Conservation (phyloP, 2,797 vertebrate species). For the Gymnoscopelus microlampas region DNA sequence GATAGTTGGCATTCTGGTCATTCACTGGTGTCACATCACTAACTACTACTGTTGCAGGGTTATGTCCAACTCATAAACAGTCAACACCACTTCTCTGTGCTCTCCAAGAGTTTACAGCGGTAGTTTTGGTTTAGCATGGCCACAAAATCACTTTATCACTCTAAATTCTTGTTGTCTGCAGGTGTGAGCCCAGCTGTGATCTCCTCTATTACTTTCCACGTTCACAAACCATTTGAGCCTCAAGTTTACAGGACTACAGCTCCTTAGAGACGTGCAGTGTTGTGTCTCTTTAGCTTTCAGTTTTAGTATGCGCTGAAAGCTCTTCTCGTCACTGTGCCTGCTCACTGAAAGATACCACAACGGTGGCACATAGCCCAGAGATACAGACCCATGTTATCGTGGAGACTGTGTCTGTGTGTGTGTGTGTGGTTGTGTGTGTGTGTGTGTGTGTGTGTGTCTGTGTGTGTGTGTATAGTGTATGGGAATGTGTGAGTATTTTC, state of each 20-base stretch:
- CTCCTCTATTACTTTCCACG: constrained; percentile 22
- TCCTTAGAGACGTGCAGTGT: constrained; percentile 8
- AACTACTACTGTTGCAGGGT: not conserved
- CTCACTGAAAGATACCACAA: constrained; percentile 12
- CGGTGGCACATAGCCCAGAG: not conserved
- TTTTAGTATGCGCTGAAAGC: constrained; percentile 30
- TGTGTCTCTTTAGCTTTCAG: constrained; percentile 6
- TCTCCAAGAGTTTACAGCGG: constrained; percentile 37
- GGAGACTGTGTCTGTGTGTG: not conserved
- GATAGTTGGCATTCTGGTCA: constrained; percentile 2
- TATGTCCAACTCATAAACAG: not conserved
- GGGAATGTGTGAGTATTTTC: constrained; percentile 17
- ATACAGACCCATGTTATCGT: constrained; percentile 1
- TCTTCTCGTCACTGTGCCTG: constrained; percentile 12
- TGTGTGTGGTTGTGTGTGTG: not conserved
- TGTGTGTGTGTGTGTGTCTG: not conserved
- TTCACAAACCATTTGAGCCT: constrained; percentile 23
- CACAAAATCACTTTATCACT: constrained; percentile 44
- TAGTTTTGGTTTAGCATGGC: constrained; percentile 26
- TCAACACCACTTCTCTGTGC: not conserved
- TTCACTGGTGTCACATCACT: constrained; percentile 19
- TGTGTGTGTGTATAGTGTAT: not conserved
- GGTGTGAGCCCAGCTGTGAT: constrained; percentile 56
- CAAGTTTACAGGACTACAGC: constrained; percentile 16
- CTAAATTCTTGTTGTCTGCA: constrained; percentile 36